A percentile compares a stretch with the other conserved stretches of the same genome.
These are phyloP conservation scores for Xenopus tropicalis DNA, from an alignment of 2,113 vertebrate genomes.

Conservation along the genomic window DNA sequence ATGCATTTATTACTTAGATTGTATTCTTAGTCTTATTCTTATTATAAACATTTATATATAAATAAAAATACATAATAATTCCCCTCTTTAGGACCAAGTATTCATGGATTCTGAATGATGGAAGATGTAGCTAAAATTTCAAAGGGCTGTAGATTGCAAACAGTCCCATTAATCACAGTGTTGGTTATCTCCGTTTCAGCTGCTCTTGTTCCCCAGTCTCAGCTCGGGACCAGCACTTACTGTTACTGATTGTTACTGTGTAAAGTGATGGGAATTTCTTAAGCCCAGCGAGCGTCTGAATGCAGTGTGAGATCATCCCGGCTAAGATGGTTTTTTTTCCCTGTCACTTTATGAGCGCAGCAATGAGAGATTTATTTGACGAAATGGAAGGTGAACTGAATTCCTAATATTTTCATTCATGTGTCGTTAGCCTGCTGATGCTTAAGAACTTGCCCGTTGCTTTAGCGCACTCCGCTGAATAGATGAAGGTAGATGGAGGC, in stretches of 20 bases:
- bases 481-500: slow-evolving; percentile 22
- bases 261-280: slow-evolving; percentile 18
- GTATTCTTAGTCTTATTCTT: too few species aligned
- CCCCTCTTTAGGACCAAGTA: too few species aligned
- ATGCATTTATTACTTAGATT: too few species aligned
- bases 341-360: slow-evolving; percentile 30
- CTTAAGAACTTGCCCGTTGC: not conserved
- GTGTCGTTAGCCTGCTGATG: not conserved
- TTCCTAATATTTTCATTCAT: slow-evolving; percentile 25
- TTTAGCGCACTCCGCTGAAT: not conserved
- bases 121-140: too few species aligned
- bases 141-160: too few species aligned
- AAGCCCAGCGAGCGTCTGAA: not conserved
- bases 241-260: slow-evolving; percentile 20
- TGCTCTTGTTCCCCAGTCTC: too few species aligned
- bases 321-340: slow-evolving; percentile 13
- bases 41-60: too few species aligned
- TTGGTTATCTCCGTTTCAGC: too few species aligned
- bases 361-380: slow-evolving; percentile 34
- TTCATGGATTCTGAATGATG: too few species aligned
- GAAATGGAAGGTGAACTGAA: slow-evolving; percentile 23
- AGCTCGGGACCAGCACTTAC: not conserved
- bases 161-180: too few species aligned
- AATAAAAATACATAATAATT: too few species aligned
- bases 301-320: slow-evolving; percentile 27